These are phyloP conservation scores for Cheiracanthium punctorium DNA, from an alignment of 2,888 invertebrate species.

Conservation along the genomic window DNA sequence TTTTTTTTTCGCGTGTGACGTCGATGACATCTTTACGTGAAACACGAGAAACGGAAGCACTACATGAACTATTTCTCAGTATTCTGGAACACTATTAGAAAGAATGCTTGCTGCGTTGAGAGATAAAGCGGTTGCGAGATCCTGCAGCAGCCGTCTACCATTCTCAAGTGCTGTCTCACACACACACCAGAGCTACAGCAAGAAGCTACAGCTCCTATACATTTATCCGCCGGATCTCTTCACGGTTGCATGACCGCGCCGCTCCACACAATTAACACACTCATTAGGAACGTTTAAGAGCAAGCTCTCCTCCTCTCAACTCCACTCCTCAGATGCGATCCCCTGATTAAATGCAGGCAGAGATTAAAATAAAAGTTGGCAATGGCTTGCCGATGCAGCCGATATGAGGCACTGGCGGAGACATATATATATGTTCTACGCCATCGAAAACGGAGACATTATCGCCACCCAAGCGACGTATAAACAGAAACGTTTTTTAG, in stretches of 20 bases:
- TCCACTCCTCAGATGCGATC: background rate
- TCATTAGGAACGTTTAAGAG: background rate
- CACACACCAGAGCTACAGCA: background rate
- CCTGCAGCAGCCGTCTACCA: background rate
- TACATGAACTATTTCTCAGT: background rate
- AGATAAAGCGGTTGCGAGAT: background rate
- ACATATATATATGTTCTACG: too few species aligned
- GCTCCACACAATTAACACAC: constrained; percentile 2
- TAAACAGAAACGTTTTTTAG: too few species aligned
- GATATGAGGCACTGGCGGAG: background rate
- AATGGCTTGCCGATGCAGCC: background rate
- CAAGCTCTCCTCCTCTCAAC: too few species aligned
- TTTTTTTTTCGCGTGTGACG: too few species aligned
- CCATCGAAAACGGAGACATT: too few species aligned
- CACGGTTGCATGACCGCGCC: background rate
- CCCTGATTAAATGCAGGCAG: background rate
- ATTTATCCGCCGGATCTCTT: background rate
- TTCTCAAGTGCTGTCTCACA: background rate
- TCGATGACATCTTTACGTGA: background rate
- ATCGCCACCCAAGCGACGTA: too few species aligned
- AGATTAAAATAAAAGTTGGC: constrained; percentile 3
- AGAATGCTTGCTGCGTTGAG: background rate
- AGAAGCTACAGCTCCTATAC: background rate
- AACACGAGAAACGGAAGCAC: background rate
- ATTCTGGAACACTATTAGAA: background rate